Base-by-base conservation (phyloP, 1,140 invertebrate species). In the Brachionus asplanchnoidis region DNA sequence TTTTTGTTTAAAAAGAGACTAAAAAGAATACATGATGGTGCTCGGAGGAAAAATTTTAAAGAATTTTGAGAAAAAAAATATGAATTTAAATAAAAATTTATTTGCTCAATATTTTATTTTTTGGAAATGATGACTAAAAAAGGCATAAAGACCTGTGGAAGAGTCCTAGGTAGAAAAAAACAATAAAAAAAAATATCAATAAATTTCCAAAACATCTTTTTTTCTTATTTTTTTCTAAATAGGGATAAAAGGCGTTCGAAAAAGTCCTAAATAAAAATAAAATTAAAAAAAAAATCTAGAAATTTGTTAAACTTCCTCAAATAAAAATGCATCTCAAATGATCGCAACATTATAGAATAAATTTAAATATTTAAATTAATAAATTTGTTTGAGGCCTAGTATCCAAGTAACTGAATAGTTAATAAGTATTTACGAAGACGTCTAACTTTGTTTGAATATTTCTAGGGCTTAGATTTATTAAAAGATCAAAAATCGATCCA, bases 351-450 rank as follows among this genome's bases (percentile, higher is more conserved):
- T 60, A 60, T 26, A 60, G 8, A 60, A 60, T 20, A 60, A 60
- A 60, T 60, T 60, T 60, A 60, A 60, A 60, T 60, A 60, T 60
- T 60, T 60, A 60, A 60, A 60, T 60, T 60, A 60, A 60, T 60
- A 60, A 46, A 46, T 46, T 46, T 46, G 11, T 60, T 60, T 60
- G 3, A 20, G 53, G 53, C 17, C 17, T 17, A 60, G 53, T 60
- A 60, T 60, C 53, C 53, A 60, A 20, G 53, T 60, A 60, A 60
- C 53, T 60, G 17, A 20, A 17, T 60, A 60, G 53, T 9, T 60
- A 23, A 9, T 23, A 9, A 60, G 53, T 60, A 60, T 60, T 60
- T 60, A 60, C 53, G 53, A 60, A 60, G 17, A 60, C n/a, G 53
- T 60, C 53, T 60, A 60, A 60, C 53, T 60, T 60, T 60, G 53